Evolutionary conservation across 1,140 invertebrate genomes (phyloP).

Genomic region (Tribolium madens): DNA sequence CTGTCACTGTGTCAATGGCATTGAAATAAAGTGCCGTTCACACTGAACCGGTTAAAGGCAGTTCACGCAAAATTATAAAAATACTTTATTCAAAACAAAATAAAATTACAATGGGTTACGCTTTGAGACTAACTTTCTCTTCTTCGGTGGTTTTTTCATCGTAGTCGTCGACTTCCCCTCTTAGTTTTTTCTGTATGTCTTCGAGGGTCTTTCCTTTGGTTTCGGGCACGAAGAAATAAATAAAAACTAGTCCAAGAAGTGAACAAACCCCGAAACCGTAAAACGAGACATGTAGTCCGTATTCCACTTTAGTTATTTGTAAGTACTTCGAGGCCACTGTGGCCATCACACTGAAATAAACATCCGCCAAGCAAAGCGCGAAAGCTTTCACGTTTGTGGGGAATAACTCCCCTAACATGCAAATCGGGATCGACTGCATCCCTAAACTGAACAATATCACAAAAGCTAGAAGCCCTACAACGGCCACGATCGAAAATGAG

Average conservation of each 20-base stretch:
- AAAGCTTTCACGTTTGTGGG: conserved; percentile 78
- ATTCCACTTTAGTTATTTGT: conserved; percentile 71
- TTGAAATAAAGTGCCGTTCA: too few species aligned
- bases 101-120: too few species aligned
- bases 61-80: background rate
- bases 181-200: conserved; percentile 61
- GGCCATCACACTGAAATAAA: conserved; percentile 78
- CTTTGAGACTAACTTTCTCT: conserved; percentile 13
- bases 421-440: conserved; percentile 78
- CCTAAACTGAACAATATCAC: conserved; percentile 79
- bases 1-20: background rate
- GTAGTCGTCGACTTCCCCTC: conserved; percentile 40
- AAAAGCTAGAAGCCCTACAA: conserved; percentile 76
- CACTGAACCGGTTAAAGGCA: too few species aligned
- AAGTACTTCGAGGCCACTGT: conserved; percentile 83
- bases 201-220: conserved; percentile 85
- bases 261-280: conserved; percentile 80
- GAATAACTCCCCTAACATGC: conserved; percentile 81
- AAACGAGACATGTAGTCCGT: conserved; percentile 79
- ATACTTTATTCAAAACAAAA: conserved; percentile 12
- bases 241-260: conserved; percentile 73
- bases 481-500: conserved; percentile 68
- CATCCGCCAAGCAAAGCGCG: conserved; percentile 77
- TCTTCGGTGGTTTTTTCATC: background rate
- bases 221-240: conserved; percentile 78